These are phyloP conservation scores for Ethmia dodecea DNA, from an alignment of 2,888 invertebrate genomes.

Conservation along the genomic window DNA sequence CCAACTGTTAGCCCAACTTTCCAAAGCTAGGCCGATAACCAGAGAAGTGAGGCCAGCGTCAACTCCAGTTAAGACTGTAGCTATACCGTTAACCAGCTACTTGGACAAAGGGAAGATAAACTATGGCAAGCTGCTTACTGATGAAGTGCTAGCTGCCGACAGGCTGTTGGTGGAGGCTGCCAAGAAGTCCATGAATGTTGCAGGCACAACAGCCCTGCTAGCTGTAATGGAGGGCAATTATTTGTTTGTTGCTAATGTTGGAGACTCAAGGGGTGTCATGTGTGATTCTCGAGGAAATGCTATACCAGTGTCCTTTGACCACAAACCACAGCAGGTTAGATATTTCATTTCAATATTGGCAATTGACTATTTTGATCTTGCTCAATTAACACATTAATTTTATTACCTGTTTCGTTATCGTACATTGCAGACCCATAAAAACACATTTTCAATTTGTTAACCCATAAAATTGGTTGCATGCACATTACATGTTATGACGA, in stretches of 20 bases:
- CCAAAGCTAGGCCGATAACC: slow-evolving; percentile 79
- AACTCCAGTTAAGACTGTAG: slow-evolving; percentile 61
- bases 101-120: slow-evolving; percentile 87
- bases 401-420: too few relatives aligned
- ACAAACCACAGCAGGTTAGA: slow-evolving; percentile 95
- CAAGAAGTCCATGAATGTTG: slow-evolving; percentile 86
- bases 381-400: too few relatives aligned
- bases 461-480: too few relatives aligned
- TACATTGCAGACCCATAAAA: too few relatives aligned
- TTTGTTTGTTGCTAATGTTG: slow-evolving; percentile 96
- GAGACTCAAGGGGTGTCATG: slow-evolving; percentile 97
- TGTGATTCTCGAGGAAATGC: slow-evolving; percentile 93
- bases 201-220: slow-evolving; percentile 94
- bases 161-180: slow-evolving; percentile 88
- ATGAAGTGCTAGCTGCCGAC: slow-evolving; percentile 92
- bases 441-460: too few relatives aligned
- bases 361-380: too few relatives aligned
- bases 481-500: too few relatives aligned
- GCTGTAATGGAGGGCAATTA: slow-evolving; percentile 90
- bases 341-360: too few relatives aligned
- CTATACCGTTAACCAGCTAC: slow-evolving; percentile 79
- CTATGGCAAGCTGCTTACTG: slow-evolving; percentile 88
- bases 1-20: slow-evolving; percentile 80
- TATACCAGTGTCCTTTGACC: slow-evolving; percentile 95
- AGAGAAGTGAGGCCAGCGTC: slow-evolving; percentile 76